These are phyloP conservation scores for Leiothrix lutea DNA, from an alignment of 2,113 vertebrate genomes.

Conservation along the genomic window DNA sequence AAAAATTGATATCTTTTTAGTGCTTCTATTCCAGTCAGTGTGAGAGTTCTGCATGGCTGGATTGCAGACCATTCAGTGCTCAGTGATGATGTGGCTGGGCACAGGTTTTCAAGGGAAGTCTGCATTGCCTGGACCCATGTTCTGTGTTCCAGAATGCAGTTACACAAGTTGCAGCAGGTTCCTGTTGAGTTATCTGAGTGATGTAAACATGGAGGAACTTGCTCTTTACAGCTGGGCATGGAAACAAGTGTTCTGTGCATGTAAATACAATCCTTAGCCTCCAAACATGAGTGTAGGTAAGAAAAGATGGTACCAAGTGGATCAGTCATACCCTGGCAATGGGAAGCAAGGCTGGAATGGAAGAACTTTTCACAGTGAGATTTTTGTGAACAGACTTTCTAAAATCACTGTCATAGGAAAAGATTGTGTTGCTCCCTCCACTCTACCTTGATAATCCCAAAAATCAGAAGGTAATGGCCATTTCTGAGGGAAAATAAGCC, in stretches of 20 bases:
- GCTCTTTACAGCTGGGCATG: background rate
- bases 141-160: background rate
- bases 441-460: background rate
- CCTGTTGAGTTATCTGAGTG: background rate
- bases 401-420: background rate
- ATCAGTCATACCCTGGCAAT: background rate
- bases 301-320: background rate
- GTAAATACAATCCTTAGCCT: background rate
- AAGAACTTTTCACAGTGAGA: background rate
- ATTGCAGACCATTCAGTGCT: background rate
- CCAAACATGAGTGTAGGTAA: background rate
- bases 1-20: background rate
- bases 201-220: background rate
- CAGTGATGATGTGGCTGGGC: background rate
- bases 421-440: background rate
- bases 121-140: background rate
- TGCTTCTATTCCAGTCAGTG: background rate
- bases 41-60: background rate
- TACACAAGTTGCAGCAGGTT: background rate
- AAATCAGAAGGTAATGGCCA: background rate
- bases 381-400: background rate
- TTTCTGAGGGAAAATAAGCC: background rate
- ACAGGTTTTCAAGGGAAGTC: background rate
- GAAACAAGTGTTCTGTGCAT: background rate
- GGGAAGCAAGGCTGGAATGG: background rate